phyloP scores from a whole-genome alignment of 2,113 vertebrate species.

The Neotragus moschatus region DNA sequence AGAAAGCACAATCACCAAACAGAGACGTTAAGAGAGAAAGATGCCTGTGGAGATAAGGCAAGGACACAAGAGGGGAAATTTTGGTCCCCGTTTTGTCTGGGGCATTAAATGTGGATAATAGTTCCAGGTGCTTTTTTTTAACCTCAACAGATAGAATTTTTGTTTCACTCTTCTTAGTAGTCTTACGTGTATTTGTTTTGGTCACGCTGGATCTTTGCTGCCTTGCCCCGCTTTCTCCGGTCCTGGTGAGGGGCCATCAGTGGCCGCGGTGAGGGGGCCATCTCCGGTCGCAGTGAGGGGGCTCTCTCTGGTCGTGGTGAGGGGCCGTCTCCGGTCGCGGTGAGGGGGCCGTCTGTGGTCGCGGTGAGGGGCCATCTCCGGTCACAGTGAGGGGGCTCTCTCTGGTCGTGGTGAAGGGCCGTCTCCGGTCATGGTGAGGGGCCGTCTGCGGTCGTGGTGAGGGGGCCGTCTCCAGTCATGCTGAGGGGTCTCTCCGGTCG shows the following conservation, averaged over 20 bases:
- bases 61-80: background rate
- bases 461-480: fast-evolving
- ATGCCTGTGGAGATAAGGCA: background rate
- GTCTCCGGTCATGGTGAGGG: fast-evolving
- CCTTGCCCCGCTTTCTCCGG: fast-evolving
- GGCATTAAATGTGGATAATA: background rate
- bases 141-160: background rate
- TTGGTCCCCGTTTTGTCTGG: background rate
- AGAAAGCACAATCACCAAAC: background rate
- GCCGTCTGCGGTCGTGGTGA: fast-evolving
- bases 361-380: fast-evolving
- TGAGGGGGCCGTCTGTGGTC: no score
- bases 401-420: no score
- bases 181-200: background rate
- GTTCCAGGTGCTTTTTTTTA: background rate
- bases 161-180: background rate
- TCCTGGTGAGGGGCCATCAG: no score
- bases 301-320: no score
- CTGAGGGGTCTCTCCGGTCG: background rate
- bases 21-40: background rate
- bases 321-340: no score
- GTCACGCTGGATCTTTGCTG: background rate
- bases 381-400: no score
- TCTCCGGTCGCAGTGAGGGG: no score
- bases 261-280: no score